These are phyloP conservation scores for Bucorvus abyssinicus DNA, from an alignment of 2,797 vertebrate species.

Conservation along the genomic window DNA sequence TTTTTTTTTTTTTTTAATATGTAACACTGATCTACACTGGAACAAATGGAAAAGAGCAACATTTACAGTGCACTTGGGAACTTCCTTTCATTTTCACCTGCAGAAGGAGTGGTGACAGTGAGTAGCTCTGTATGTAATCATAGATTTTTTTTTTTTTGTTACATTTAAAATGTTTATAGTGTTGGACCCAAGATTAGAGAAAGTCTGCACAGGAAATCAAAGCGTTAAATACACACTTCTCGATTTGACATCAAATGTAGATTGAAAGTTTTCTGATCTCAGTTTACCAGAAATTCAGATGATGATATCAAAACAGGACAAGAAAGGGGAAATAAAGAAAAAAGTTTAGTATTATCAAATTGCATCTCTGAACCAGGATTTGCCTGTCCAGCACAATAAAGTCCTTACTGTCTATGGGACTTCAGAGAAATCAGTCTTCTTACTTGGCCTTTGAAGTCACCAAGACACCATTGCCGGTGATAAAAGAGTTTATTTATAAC, in stretches of 20 bases:
- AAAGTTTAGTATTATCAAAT: constrained; percentile 54
- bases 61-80: not conserved
- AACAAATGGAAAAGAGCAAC: not conserved
- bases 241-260: constrained; percentile 6
- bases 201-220: constrained; percentile 19
- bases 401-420: constrained; percentile 77
- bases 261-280: constrained; percentile 41
- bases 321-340: constrained; percentile 33
- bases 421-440: constrained; percentile 78
- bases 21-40: not conserved
- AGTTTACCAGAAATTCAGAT: constrained; percentile 57
- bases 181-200: constrained; percentile 17
- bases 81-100: constrained; percentile 1
- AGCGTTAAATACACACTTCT: not conserved
- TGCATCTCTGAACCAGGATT: constrained; percentile 56
- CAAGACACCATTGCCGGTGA: constrained; percentile 78
- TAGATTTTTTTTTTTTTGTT: constrained; percentile 19
- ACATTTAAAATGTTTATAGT: constrained; percentile 16
- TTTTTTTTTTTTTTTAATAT: not conserved
- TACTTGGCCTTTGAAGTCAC: constrained; percentile 81
- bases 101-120: not conserved
- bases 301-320: constrained; percentile 52
- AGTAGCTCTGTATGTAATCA: not conserved
- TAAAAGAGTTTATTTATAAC: constrained; percentile 87
- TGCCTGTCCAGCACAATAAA: constrained; percentile 69